Percentiles rank a stretch among this genome's conserved stretches.
Evolutionary conservation across 1,140 invertebrate genomes (phyloP).

Genomic region (Heliconius melpomene): DNA sequence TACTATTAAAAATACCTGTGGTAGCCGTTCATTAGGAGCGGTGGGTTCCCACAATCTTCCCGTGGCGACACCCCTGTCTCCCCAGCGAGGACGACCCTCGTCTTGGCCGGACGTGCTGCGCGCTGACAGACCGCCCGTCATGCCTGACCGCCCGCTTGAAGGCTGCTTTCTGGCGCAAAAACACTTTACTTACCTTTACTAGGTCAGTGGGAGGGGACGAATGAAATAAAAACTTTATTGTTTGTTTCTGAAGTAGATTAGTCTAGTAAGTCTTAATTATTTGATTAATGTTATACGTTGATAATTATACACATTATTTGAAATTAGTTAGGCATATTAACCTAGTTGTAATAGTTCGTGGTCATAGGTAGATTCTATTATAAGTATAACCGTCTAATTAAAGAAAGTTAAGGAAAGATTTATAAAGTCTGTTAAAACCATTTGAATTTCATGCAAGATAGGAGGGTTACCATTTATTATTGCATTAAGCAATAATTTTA

Average conservation of each 20-base stretch:
- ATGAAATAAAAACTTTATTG: background rate
- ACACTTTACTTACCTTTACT: conserved; percentile 2
- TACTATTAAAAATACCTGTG: conserved; percentile 58
- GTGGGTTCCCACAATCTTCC: conserved; percentile 86
- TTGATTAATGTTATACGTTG: no score
- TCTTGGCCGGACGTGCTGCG: conserved; percentile 71
- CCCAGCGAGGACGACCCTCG: conserved; percentile 86
- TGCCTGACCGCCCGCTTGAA: conserved; percentile 48
- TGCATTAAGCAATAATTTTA: no score
- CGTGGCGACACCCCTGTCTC: conserved; percentile 83
- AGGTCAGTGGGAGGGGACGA: background rate
- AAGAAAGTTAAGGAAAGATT: no score
- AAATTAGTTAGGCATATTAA: no score
- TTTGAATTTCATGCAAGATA: no score
- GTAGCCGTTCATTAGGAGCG: conserved; percentile 69
- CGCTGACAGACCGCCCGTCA: conserved; percentile 62
- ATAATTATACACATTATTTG: no score
- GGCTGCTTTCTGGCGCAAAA: conserved; percentile 41
- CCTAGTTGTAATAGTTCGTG: no score
- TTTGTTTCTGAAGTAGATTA: background rate
- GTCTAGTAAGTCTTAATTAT: no score
- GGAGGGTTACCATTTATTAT: no score
- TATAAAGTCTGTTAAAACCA: no score
- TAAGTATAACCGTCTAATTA: no score
- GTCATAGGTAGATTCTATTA: no score